Evolutionary conservation across 2,113 vertebrate species (phyloP).

Genomic region (Eretmochelys imbricata): DNA sequence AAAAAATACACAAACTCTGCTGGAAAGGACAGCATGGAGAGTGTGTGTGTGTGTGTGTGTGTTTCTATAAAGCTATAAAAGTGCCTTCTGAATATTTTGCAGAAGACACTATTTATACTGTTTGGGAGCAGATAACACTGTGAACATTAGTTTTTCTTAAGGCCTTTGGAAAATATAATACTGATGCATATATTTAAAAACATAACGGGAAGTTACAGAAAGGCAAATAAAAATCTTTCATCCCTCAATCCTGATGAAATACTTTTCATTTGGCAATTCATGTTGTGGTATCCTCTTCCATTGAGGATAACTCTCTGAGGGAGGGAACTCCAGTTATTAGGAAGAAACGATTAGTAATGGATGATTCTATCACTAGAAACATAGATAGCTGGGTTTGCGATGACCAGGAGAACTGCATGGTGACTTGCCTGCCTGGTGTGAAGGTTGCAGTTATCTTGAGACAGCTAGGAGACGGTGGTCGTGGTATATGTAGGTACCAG

Average conservation of each 20-base stretch:
- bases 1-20: not conserved
- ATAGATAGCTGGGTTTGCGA: too few species aligned
- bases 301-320: too few species aligned
- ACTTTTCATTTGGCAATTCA: not conserved
- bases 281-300: too few species aligned
- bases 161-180: not conserved
- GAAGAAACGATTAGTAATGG: too few species aligned
- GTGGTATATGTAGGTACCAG: too few species aligned
- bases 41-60: not conserved
- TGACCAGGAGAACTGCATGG: too few species aligned
- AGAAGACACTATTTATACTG: not conserved
- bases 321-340: too few species aligned
- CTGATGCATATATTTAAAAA: not conserved
- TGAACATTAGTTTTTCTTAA: not conserved
- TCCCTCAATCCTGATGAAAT: not conserved
- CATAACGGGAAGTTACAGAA: not conserved
- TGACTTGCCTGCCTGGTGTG: too few species aligned
- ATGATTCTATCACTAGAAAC: too few species aligned
- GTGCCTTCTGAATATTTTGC: conserved; percentile 20
- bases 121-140: not conserved
- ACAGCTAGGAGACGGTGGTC: too few species aligned
- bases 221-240: not conserved
- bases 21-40: not conserved
- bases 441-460: too few species aligned
- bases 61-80: conserved; percentile 1